A percentile compares a stretch with the other conserved stretches of the same genome.
These are phyloP conservation scores for Epinotia brunnichana DNA, from an alignment of 2,888 invertebrate genomes.

Conservation along the genomic window DNA sequence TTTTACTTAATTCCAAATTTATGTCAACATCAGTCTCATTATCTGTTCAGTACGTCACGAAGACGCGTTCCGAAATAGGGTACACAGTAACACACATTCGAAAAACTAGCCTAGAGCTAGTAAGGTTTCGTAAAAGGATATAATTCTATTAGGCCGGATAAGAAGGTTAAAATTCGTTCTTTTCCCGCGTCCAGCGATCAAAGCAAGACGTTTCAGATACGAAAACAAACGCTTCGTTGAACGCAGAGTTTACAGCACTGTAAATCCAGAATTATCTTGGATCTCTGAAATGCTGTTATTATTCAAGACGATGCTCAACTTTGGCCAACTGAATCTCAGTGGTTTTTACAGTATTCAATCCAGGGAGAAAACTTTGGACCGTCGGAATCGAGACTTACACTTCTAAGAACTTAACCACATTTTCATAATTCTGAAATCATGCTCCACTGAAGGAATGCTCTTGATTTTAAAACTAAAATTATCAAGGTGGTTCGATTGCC, in stretches of 20 bases:
- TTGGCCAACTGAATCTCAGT: background rate
- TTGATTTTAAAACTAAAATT: no score
- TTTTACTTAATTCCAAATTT: no score
- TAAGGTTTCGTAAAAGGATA: no score
- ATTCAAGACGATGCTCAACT: conserved; percentile 9
- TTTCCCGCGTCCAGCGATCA: background rate
- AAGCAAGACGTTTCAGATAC: background rate
- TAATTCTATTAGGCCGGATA: background rate
- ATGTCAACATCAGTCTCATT: no score
- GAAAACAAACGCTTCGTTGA: conserved; percentile 4
- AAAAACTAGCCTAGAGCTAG: no score
- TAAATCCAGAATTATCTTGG: background rate
- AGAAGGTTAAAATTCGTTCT: background rate
- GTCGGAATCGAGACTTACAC: background rate
- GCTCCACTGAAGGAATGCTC: no score
- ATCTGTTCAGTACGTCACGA: no score
- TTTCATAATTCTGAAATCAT: no score
- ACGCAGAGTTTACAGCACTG: conserved; percentile 12
- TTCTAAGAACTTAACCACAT: no score
- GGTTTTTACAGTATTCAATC: background rate
- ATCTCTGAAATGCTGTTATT: background rate
- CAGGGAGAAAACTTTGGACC: background rate
- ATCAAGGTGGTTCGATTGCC: no score
- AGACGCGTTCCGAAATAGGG: no score
- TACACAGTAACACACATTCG: no score